Base-by-base conservation (phyloP, 1,140 invertebrate species). In the Augochlora pura region DNA sequence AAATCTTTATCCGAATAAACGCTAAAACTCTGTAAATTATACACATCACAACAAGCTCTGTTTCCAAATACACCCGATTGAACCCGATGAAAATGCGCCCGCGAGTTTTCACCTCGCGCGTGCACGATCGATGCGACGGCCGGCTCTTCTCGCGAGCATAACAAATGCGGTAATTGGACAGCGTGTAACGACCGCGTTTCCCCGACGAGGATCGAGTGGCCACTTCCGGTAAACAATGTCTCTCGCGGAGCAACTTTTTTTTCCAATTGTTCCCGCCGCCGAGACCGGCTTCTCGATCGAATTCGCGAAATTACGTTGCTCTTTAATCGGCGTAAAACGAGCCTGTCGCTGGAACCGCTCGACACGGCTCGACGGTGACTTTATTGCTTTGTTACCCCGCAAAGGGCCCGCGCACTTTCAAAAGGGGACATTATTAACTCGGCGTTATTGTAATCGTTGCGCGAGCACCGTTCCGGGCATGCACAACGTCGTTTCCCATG, bases 191-290 rank as follows among this genome's bases (percentile, higher is more conserved):
- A n/a, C n/a, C n/a, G n/a, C 32, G 12, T 14, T 18, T 49, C 18
- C 3, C 10, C 16, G 32, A 21, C 3, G 14, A 21, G 23, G 8
- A 2, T 52, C n/a, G 23, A 49, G 23, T 4, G 21, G 42, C 65
- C 23, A 49, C 42, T 52, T 27, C 18, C 65, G 18, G 16, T 0
- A 21, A 27, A 32, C 65, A 52, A 21, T 52, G 49, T 8, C 25
- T 8, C 25, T 16, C 42, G 25, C 49, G 49, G 49, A 67, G 21
- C 65, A 23, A 39, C 42, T 67, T 16, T 67, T 66, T 52, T 16
- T 67, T 66, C 27, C 46, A 52, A 67, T 67, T n/a, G n/a, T n/a
- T n/a, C n/a, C n/a, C n/a, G n/a, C 39, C n/a, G 7, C n/a, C 39
- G 6, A 25, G 7, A 49, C 7, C 46, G 65, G 6, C 42, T 14